These are phyloP conservation scores for Buteo buteo DNA, from an alignment of 2,113 vertebrate species.

Conservation along the genomic window DNA sequence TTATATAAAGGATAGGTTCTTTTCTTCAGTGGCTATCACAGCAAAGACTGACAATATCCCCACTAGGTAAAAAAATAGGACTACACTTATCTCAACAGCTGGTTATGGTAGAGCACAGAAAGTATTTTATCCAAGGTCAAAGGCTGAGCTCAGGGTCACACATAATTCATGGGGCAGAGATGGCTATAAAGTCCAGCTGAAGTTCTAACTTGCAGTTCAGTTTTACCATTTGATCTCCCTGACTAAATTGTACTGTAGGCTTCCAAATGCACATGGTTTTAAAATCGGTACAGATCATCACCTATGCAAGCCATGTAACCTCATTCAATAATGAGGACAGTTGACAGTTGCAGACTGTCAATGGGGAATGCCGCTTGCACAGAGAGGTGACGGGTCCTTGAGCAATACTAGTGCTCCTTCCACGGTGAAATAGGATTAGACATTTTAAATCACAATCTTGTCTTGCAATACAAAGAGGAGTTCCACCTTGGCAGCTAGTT, in stretches of 20 bases:
- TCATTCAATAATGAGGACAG: neutral
- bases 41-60: neutral
- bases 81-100: neutral
- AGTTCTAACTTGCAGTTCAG: neutral
- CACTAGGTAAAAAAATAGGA: neutral
- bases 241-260: neutral
- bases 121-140: neutral
- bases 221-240: neutral
- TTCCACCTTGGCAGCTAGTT: neutral
- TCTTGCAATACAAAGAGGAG: neutral
- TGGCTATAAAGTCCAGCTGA: neutral
- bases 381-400: neutral
- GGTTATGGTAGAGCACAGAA: neutral
- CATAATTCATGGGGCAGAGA: neutral
- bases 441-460: neutral
- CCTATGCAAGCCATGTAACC: neutral
- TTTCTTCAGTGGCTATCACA: neutral
- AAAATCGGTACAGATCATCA: neutral
- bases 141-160: neutral
- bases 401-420: neutral
- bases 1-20: neutral
- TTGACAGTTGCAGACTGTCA: neutral
- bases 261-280: neutral
- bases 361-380: neutral
- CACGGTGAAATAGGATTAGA: neutral